Evolutionary conservation across 2,888 invertebrate species (phyloP).

Genomic region (Spialia ferax): DNA sequence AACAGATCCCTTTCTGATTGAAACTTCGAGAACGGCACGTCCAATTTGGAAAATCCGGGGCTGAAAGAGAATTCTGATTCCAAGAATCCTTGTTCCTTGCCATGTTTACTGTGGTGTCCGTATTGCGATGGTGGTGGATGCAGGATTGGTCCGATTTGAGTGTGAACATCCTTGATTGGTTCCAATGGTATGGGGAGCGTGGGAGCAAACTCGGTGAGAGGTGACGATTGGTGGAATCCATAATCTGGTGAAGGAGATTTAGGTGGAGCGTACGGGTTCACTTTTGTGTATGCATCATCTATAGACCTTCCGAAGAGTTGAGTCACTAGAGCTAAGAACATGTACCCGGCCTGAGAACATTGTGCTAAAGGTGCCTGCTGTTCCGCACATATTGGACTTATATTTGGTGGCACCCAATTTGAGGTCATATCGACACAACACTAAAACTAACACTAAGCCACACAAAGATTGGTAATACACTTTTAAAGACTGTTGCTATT

Average conservation of each 20-base stretch:
- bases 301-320: constrained; percentile 85
- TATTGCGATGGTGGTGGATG: constrained; percentile 6
- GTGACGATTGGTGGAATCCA: constrained; percentile 11
- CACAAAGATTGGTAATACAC: constrained; percentile 25
- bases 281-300: constrained; percentile 60
- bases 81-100: not conserved
- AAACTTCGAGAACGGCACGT: constrained; percentile 33
- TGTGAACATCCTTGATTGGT: not conserved
- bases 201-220: not conserved
- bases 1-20: constrained; percentile 39
- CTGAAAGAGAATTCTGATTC: constrained; percentile 24
- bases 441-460: constrained; percentile 12
- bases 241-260: constrained; percentile 18
- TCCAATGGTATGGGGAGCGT: constrained; percentile 7
- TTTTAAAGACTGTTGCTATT: constrained; percentile 16
- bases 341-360: constrained; percentile 85
- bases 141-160: constrained; percentile 23
- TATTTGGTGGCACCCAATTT: constrained; percentile 86
- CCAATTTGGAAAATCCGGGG: constrained; percentile 15
- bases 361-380: constrained; percentile 83
- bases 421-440: constrained; percentile 45
- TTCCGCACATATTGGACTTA: constrained; percentile 83
- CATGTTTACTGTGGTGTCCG: not conserved
- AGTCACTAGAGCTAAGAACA: constrained; percentile 87
- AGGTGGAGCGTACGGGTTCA: constrained; percentile 45